Evolutionary conservation across 2,888 invertebrate genomes (phyloP).

Genomic region (Balanococcus diminutus): DNA sequence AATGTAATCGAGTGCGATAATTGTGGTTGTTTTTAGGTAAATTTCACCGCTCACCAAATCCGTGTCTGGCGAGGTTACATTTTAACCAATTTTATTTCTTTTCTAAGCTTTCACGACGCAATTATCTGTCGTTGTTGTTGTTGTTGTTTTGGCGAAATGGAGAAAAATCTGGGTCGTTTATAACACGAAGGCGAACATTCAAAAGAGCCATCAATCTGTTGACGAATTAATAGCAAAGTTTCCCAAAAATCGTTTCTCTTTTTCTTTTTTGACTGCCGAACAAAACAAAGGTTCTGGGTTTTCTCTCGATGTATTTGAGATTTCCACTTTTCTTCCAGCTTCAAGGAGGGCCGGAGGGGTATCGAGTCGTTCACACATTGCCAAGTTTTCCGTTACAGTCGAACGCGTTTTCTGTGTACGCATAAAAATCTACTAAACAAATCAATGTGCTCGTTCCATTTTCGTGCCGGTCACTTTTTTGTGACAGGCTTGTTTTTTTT

Average conservation of each 20-base stretch:
- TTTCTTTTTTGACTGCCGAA: neutral
- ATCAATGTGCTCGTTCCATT: slow-evolving; percentile 8
- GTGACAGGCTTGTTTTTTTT: neutral
- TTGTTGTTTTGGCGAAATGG: too few species aligned
- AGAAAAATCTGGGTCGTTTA: neutral
- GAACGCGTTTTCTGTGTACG: neutral
- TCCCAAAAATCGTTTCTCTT: neutral
- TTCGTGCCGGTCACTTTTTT: slow-evolving; percentile 6
- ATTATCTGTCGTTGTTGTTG: too few species aligned
- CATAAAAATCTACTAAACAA: neutral
- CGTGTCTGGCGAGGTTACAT: neutral
- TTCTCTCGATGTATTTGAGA: neutral
- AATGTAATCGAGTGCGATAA: neutral
- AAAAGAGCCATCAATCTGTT: neutral
- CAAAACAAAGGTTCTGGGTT: neutral
- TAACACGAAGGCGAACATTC: neutral
- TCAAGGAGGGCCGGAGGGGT: neutral
- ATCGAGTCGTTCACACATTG: neutral
- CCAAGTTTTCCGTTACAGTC: neutral
- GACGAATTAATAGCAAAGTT: neutral
- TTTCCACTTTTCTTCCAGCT: neutral
- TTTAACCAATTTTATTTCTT: neutral
- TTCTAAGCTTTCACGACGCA: neutral
- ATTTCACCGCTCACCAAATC: neutral
- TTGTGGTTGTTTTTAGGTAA: neutral